These are phyloP conservation scores for Nymphalis io DNA, from an alignment of 1,140 invertebrate genomes.

Conservation along the genomic window DNA sequence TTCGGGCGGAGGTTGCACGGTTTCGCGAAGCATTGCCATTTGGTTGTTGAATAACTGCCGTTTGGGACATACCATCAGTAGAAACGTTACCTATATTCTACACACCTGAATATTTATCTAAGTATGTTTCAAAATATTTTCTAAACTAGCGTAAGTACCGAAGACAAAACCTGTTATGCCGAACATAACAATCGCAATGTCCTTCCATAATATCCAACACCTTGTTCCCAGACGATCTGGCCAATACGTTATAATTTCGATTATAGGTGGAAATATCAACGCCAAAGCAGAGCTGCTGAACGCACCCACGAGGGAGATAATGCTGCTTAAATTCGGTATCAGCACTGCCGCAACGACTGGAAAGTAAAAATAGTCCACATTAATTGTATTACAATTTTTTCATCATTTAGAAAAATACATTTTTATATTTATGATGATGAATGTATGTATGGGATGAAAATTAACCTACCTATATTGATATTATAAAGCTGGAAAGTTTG, in stretches of 20 bases:
- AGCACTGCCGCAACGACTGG: conserved; percentile 90
- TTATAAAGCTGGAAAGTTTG: no score
- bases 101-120: conserved; percentile 1
- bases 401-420: not conserved
- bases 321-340: conserved; percentile 92
- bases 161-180: conserved; percentile 89
- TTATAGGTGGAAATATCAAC: conserved; percentile 94
- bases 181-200: conserved; percentile 86
- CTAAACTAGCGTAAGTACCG: conserved; percentile 89
- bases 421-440: no score
- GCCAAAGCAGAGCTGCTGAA: conserved; percentile 94
- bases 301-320: conserved; percentile 95
- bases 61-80: no score
- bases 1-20: no score
- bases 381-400: not conserved
- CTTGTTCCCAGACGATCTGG: conserved; percentile 83
- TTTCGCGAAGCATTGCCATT: no score
- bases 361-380: conserved; percentile 44
- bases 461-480: no score
- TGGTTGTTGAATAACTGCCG: no score
- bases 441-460: no score
- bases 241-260: conserved; percentile 93
- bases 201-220: conserved; percentile 86
- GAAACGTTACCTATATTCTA: no score
- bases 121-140: conserved; percentile 72